Evolutionary conservation across 2,113 vertebrate species (phyloP).

Genomic region (Toxostoma redivivum): DNA sequence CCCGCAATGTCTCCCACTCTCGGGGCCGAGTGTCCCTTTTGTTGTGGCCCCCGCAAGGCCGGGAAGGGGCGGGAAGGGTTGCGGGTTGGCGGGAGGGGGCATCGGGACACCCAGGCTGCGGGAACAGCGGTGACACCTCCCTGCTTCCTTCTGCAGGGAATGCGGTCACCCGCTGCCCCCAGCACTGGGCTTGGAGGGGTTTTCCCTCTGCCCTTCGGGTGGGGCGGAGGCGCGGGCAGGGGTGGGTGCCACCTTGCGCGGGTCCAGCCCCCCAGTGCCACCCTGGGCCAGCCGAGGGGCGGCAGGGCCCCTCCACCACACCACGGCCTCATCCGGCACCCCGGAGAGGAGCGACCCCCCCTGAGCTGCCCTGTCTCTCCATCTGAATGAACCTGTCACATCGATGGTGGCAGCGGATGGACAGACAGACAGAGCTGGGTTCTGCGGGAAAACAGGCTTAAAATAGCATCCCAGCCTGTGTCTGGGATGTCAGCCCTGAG

Average conservation of each 20-base stretch:
- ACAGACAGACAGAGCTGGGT: not conserved
- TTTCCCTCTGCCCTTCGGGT: not conserved
- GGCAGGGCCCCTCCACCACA: accelerated
- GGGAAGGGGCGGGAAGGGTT: not conserved
- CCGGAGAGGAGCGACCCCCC: not conserved
- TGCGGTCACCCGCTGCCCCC: not conserved
- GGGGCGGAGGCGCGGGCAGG: not conserved
- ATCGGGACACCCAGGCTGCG: not conserved
- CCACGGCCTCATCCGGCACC: not conserved
- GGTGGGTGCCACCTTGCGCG: not conserved
- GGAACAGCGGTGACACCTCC: not conserved
- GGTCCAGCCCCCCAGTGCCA: not conserved
- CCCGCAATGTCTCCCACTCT: not conserved
- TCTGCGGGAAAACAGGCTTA: not conserved
- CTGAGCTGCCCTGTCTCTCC: not conserved
- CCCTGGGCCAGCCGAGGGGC: not conserved
- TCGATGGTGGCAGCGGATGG: not conserved
- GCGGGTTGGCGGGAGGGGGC: not conserved
- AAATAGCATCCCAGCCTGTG: not conserved
- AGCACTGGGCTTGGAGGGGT: no score
- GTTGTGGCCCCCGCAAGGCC: not conserved
- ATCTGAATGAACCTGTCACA: not conserved
- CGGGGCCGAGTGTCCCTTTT: not conserved
- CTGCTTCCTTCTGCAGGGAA: not conserved
- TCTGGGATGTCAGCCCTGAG: not conserved